Base-by-base conservation (phyloP, 1,140 invertebrate genomes). In the Pinna nobilis region DNA sequence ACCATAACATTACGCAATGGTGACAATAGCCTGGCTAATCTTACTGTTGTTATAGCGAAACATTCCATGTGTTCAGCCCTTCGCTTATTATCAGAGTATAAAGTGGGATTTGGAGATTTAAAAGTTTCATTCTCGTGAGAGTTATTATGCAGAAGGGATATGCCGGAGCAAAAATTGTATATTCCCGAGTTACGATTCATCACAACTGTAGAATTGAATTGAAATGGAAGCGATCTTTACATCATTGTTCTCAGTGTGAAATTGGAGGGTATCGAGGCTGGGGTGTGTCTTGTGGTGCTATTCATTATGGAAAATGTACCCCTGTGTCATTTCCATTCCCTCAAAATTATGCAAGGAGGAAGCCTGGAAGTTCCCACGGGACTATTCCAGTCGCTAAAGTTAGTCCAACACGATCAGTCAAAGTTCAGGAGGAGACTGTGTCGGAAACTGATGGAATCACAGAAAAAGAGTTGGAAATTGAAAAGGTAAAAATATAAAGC, bases 251-350 rank as follows among this genome's bases (percentile, higher is more conserved):
- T 41, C 88, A 80, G 82, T 91, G 64, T 91, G 89, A 81, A 81
- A 82, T 74, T 68, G 82, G 51, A 68, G 15, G 57, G 59, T 67
- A 70, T 68, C 57, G 74, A 73, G 53, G 63, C 55, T 30, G 76
- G 70, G 72, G 70, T n/a, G 57, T 75, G 7, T 76, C 76, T 9
- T 92, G 91, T 76, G 87, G 88, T 66, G 90, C 91, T 15, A 88
- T 92, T 18, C 91, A 92, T 78, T 92, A 91, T 77, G 92, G 91
- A 15, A 89, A 91, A 75, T 92, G 91, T 60, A 89, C 91, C 0
- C 91, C 91, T 0, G 88, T 92, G 13, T 68, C 80, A 35, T 80
- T 75, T 9, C 77, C 78, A 0, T 73, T 75, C 15, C 77, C 88
- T 53, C 87, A 30, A 82, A 90, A 70, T 76, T 90, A 65, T 84